Base-by-base conservation (phyloP, 1,140 invertebrate genomes). In the Trypoxylus dichotomus region DNA sequence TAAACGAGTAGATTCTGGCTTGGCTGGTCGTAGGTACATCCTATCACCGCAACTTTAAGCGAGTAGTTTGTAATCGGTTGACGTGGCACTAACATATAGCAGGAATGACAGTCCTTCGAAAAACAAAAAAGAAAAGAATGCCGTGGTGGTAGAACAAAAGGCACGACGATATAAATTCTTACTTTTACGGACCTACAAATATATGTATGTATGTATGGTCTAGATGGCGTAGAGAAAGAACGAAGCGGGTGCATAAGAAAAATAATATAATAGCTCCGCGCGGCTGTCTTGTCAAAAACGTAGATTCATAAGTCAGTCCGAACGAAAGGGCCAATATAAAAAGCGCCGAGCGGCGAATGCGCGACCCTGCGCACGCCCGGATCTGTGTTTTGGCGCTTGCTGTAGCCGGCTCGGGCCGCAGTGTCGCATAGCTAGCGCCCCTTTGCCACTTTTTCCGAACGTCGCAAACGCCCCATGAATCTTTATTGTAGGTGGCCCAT, bases 391-490 rank as follows among this genome's bases (percentile, higher is more conserved):
- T 68, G 60, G 60, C 60, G 60, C 60, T 68, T 29, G 47, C 3
- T 21, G 21, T 5, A 27, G 24, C 19, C 60, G 15, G 47, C 19
- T n/a, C 47, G 13, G 47, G 19, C 60, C 27, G 24, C 60, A 68
- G 60, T 68, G 60, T 68, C 60, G 60, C 60, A 68, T 68, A 68
- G 60, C 60, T 68, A 68, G 60, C 60, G 60, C 60, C 60, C 60
- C 11, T 15, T 29, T 8, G 60, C 24, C 60, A 29, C 60, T 68
- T 68, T 68, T 68, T 68, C 60, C 60, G 21, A 68, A 13, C 24
- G 60, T 27, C 60, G 21, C 60, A 68, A 68, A 68, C 60, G 60
- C 60, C 60, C 60, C 60, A 68, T 68, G 60, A 68, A 68, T 68
- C 60, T 68, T 68, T 68, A 68, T 68, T 29, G 60, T 68, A 68